Evolutionary conservation across 2,113 vertebrate species (phyloP), one percentile per base, ranked within the genome.

Genomic region (Psittacula cyanocephala): DNA sequence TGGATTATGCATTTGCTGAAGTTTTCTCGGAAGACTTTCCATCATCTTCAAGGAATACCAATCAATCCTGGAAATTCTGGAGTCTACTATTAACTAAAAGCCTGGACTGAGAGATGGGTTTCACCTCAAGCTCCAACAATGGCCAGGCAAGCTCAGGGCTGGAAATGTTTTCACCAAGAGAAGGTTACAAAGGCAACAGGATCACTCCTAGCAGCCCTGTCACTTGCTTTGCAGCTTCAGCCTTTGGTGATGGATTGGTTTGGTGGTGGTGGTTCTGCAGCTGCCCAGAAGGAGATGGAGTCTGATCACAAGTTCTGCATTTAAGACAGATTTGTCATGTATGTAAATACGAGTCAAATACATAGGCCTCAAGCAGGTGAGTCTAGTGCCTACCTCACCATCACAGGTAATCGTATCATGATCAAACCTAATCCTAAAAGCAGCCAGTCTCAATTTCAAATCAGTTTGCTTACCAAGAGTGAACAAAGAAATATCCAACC

Each of bases 81-180:
- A 93, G 50, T 84, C 57, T 68, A 69, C 78, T 93, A 67, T 85
- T 89, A 87, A 91, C 29, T 43, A 59, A 91, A 86, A 88, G 65
- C 78, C 70, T 87, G 39, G 35, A 60, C 47, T 72, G 35, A 76
- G 44, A 77, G 52, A 91, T 13, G 25, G 49, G 24, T 76, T 87
- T 60, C 57, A 85, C 24, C 41, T 85, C 57, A 69, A 72, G 57
- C 43, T 80, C 70, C 70, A 82, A 62, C 62, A 25, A 31, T 3
- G 28, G 46, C 9, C 55, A 90, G 50, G 35, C 52, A 93, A 87
- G 29, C 64, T 81, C n/a, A 74, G 31, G 39, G 33, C 7, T 92
- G 55, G 64, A 86, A 43, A 59, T 12, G 17, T 74, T 86, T 83
- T 68, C 59, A 74, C 17, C 43, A 49, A 27, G 24, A 72, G 35